Conservation (phyloP, 1,140 invertebrate genomes). For the Temnothorax nylanderi region DNA sequence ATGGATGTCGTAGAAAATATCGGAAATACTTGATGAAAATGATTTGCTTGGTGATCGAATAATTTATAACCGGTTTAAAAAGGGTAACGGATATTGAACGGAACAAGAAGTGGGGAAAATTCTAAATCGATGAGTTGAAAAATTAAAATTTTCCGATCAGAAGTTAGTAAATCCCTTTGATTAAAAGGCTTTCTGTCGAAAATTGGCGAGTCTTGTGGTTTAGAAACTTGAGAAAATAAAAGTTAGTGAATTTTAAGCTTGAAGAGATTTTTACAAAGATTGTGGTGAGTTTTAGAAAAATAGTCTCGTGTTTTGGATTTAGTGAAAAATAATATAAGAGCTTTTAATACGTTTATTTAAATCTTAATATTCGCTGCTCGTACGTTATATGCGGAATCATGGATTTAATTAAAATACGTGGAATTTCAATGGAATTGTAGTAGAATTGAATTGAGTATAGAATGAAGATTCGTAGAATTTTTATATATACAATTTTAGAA, state of each 20-base stretch:
- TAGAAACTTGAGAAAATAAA: constrained; percentile 11
- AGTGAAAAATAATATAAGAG: neutral
- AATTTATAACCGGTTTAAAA: neutral
- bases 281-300: constrained; percentile 9
- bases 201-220: neutral
- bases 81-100: neutral
- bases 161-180: neutral
- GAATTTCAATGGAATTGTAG: neutral
- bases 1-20: neutral
- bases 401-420: neutral
- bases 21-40: neutral
- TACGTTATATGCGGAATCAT: neutral
- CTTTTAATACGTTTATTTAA: neutral
- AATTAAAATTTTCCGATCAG: neutral
- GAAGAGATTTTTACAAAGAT: neutral
- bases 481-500: neutral
- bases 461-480: neutral
- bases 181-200: neutral
- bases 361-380: neutral
- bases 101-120: neutral
- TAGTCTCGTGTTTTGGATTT: neutral
- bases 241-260: constrained; percentile 14
- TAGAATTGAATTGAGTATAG: neutral
- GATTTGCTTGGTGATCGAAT: neutral
- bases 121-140: neutral